phyloP scores from a whole-genome alignment of 2,888 invertebrate genomes.

The Limnephilus lunatus region DNA sequence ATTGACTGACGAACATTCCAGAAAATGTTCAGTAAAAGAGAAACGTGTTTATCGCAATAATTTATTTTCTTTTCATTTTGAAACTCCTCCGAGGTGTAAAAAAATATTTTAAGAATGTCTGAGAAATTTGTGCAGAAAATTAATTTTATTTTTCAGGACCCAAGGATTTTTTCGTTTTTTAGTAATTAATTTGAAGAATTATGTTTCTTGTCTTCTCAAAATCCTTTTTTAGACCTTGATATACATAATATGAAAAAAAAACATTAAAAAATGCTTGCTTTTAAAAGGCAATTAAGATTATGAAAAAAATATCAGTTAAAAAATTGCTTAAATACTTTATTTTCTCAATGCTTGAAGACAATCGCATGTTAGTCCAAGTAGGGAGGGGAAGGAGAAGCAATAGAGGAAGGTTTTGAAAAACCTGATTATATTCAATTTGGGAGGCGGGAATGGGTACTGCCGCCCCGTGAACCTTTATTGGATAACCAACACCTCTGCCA shows the following conservation, averaged over 20 bases:
- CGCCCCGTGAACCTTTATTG: too few relatives aligned
- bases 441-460: too few relatives aligned
- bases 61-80: background rate
- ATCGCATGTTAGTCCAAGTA: too few relatives aligned
- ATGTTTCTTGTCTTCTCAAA: background rate
- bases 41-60: background rate
- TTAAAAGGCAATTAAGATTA: background rate
- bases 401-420: too few relatives aligned
- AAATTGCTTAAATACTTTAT: too few relatives aligned
- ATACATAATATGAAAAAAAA: background rate
- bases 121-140: background rate
- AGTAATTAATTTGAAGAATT: background rate
- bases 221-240: background rate
- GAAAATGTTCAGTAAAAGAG: background rate
- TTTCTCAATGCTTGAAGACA: too few relatives aligned
- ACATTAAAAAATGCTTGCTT: background rate
- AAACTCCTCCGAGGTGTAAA: background rate
- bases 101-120: background rate
- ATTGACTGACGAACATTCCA: background rate
- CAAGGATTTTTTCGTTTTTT: background rate
- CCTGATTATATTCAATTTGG: too few relatives aligned
- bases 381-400: too few relatives aligned
- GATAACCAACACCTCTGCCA: too few relatives aligned
- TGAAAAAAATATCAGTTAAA: too few relatives aligned
- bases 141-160: background rate